phyloP scores from a whole-genome alignment of 2,888 invertebrate genomes.

The Synanthedon vespiformis region DNA sequence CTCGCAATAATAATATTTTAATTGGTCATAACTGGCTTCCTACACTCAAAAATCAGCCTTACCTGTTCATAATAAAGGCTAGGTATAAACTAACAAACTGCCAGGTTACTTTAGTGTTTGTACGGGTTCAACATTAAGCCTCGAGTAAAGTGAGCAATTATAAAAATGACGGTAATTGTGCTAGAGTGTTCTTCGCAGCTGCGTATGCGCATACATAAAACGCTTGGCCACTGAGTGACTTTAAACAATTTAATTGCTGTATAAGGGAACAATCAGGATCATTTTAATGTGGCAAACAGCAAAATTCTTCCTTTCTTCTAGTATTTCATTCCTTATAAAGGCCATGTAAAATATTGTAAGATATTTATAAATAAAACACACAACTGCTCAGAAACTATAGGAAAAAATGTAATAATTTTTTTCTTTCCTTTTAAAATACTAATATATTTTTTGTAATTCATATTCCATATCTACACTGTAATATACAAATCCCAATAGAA shows the following conservation, averaged over 20 bases:
- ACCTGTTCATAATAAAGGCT: too few relatives aligned
- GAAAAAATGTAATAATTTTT: too few relatives aligned
- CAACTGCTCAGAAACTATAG: too few relatives aligned
- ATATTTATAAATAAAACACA: too few relatives aligned
- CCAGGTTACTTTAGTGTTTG: too few relatives aligned
- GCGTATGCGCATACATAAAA: constrained; percentile 1
- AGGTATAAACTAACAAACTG: too few relatives aligned
- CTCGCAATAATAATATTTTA: not conserved
- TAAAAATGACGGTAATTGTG: constrained; percentile 8
- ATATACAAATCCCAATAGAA: too few relatives aligned
- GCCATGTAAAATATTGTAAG: not conserved
- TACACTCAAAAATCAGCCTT: too few relatives aligned
- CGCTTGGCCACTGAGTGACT: not conserved
- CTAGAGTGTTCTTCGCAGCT: constrained; percentile 5
- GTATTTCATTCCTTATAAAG: not conserved
- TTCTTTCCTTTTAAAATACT: too few relatives aligned
- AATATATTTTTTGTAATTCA: too few relatives aligned
- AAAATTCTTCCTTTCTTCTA: not conserved
- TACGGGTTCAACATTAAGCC: not conserved
- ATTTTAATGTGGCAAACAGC: not conserved
- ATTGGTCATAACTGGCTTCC: too few relatives aligned
- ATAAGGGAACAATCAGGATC: not conserved
- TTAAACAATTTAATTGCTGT: not conserved
- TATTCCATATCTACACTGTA: too few relatives aligned
- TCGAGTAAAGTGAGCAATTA: constrained; percentile 19